A percentile compares a stretch with the other conserved stretches of the same genome.
These are phyloP conservation scores for Spheniscus humboldti DNA, from an alignment of 2,797 vertebrate species.

Conservation along the genomic window DNA sequence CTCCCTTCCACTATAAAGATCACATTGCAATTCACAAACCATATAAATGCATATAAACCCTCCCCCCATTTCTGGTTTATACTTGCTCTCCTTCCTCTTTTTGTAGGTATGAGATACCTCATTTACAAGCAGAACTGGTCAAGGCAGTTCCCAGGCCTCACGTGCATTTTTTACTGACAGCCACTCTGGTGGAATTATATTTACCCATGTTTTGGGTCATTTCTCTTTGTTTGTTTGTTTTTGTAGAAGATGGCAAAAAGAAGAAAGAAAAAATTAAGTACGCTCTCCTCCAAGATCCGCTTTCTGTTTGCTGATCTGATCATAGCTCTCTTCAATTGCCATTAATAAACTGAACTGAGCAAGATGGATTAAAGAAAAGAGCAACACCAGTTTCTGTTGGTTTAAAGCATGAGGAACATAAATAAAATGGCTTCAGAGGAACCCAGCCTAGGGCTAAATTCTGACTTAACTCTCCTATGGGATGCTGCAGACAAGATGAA, in stretches of 20 bases:
- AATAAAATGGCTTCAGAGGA: conserved; percentile 38
- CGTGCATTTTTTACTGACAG: neutral
- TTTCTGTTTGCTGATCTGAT: conserved; percentile 17
- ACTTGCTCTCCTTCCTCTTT: neutral
- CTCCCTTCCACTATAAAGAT: neutral
- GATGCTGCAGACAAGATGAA: conserved; percentile 48
- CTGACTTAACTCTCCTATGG: conserved; percentile 42
- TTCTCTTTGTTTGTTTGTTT: neutral
- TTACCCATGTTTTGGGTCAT: neutral
- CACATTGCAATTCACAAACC: neutral
- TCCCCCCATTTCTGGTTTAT: neutral
- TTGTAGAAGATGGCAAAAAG: neutral
- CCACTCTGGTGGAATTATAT: neutral
- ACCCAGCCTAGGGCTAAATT: conserved; percentile 35
- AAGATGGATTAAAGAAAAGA: conserved; percentile 32
- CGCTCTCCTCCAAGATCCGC: neutral
- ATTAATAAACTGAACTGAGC: conserved; percentile 33
- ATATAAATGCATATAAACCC: neutral
- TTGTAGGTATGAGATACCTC: neutral
- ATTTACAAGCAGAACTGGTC: neutral
- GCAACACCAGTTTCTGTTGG: conserved; percentile 6
- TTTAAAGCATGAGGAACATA: conserved; percentile 9
- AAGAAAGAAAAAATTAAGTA: neutral
- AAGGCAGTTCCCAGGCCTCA: neutral
- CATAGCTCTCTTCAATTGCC: neutral